Percentiles rank a stretch among this genome's conserved stretches.
phyloP scores from a whole-genome alignment of 2,888 invertebrate species.

The Leptinotarsa juncta region DNA sequence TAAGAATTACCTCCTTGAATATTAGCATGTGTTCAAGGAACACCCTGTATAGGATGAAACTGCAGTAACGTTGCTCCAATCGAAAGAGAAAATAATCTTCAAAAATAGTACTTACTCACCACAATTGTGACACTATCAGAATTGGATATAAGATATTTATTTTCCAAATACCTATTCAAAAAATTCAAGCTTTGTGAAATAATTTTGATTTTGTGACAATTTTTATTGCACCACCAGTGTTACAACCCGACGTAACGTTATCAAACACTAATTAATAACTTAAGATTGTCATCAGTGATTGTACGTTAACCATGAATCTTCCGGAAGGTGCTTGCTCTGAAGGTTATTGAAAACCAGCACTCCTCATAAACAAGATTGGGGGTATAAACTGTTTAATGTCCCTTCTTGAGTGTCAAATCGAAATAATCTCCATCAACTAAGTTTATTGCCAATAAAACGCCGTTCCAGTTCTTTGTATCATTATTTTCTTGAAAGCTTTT shows the following conservation, averaged over 20 bases:
- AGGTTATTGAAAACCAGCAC: slow-evolving; percentile 3
- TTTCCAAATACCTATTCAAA: no score
- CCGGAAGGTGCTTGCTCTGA: background rate
- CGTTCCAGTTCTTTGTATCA: slow-evolving; percentile 1
- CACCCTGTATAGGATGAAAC: no score
- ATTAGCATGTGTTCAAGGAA: no score
- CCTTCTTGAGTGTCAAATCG: background rate
- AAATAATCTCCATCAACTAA: slow-evolving; percentile 5
- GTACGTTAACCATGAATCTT: background rate
- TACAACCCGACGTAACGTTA: background rate
- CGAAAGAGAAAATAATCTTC: no score
- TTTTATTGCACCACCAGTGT: no score
- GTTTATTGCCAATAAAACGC: slow-evolving; percentile 1
- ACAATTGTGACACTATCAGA: no score
- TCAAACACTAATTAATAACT: background rate
- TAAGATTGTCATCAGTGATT: background rate
- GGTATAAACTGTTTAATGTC: background rate
- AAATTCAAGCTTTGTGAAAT: no score
- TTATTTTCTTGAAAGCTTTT: slow-evolving; percentile 10
- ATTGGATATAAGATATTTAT: no score
- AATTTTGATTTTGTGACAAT: no score
- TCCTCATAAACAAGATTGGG: slow-evolving; percentile 11
- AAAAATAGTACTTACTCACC: no score
- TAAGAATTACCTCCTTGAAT: no score
- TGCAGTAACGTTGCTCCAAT: no score